A percentile compares a stretch with the other conserved stretches of the same genome.
Evolutionary conservation across 2,113 vertebrate species (phyloP).

Genomic region (Amblyornis subalaris): DNA sequence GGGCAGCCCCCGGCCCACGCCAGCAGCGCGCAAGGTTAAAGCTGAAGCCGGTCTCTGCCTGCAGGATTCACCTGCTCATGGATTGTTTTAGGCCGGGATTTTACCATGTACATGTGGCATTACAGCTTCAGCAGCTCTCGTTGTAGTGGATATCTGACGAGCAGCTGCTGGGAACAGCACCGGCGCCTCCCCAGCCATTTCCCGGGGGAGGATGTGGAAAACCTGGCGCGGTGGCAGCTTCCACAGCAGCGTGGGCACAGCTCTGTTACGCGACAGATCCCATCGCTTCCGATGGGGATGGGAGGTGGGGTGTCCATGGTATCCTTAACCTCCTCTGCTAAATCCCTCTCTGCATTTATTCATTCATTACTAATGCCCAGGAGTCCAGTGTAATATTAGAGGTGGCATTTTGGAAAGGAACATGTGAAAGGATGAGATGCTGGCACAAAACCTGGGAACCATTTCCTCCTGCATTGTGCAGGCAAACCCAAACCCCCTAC

Average conservation of each 20-base stretch:
- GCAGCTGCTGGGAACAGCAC: neutral
- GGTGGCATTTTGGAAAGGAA: neutral
- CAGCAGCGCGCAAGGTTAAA: neutral
- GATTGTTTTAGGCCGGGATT: neutral
- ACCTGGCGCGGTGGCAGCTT: neutral
- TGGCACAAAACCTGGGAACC: neutral
- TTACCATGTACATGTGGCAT: neutral
- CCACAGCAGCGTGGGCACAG: neutral
- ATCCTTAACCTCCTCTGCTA: neutral
- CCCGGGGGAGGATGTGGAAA: neutral
- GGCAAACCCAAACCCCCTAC: rapidly evolving
- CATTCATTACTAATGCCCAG: neutral
- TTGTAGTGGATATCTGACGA: neutral
- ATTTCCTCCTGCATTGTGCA: neutral
- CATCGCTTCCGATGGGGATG: rapidly evolving
- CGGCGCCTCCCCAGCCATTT: neutral
- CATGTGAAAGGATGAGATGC: rapidly evolving
- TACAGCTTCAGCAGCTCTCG: neutral
- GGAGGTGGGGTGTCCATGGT: neutral
- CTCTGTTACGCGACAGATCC: neutral
- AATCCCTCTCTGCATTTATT: neutral
- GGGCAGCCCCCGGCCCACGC: rapidly evolving
- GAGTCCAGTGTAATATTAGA: neutral
- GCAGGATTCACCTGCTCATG: neutral
- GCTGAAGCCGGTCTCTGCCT: neutral